Evolutionary conservation across 2,888 invertebrate species (phyloP).

Genomic region (Thera britannica): DNA sequence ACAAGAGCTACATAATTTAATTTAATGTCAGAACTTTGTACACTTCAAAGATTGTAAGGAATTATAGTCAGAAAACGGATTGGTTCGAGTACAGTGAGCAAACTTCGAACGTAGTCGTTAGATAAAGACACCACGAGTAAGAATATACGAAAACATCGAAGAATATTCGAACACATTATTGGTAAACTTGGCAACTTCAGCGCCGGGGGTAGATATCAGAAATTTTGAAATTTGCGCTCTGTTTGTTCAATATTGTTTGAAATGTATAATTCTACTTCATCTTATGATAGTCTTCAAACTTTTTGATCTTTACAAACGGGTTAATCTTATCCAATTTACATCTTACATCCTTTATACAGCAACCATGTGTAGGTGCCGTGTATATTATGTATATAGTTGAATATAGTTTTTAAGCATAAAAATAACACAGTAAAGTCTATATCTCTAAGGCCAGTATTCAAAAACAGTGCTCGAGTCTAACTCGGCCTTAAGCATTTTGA

Average conservation of each 20-base stretch:
- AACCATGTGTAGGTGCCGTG: too few relatives aligned
- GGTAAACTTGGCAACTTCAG: slow-evolving; percentile 23
- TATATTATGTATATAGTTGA: too few relatives aligned
- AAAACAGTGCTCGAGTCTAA: too few relatives aligned
- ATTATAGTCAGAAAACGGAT: slow-evolving; percentile 3
- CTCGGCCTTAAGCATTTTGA: too few relatives aligned
- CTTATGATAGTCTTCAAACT: not conserved
- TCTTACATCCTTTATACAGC: too few relatives aligned
- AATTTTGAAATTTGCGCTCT: slow-evolving; percentile 16
- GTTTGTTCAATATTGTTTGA: slow-evolving; percentile 13
- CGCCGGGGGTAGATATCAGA: slow-evolving; percentile 14
- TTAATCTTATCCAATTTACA: too few relatives aligned
- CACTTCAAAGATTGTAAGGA: not conserved
- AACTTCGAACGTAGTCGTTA: slow-evolving; percentile 17
- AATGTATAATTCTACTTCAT: not conserved
- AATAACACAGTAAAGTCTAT: too few relatives aligned
- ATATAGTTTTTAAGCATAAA: too few relatives aligned
- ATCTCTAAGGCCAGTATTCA: too few relatives aligned
- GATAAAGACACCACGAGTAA: slow-evolving; percentile 25
- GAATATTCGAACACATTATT: slow-evolving; percentile 29
- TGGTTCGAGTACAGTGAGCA: slow-evolving; percentile 1
- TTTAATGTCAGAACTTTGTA: not conserved
- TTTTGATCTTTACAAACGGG: too few relatives aligned
- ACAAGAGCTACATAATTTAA: not conserved
- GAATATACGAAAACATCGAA: slow-evolving; percentile 25